These are phyloP conservation scores for Chaenocephalus aceratus DNA, from an alignment of 2,113 vertebrate species.

Conservation along the genomic window DNA sequence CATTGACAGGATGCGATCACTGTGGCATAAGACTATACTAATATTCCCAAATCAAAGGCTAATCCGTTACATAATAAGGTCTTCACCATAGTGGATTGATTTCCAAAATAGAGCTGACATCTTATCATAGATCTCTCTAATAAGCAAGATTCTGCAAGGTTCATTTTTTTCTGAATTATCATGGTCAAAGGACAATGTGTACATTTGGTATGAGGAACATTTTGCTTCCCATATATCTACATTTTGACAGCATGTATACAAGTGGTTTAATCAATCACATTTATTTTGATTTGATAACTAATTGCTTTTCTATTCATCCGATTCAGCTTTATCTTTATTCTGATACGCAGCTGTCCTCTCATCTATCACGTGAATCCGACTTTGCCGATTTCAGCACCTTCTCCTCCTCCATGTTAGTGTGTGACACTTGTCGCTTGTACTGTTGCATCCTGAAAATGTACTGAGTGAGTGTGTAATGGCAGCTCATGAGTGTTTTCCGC, in stretches of 20 bases:
- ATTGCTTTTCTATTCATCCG: not conserved
- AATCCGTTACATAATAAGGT: constrained; percentile 46
- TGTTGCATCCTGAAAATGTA: constrained; percentile 43
- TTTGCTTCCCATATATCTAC: not conserved
- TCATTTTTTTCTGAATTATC: not conserved
- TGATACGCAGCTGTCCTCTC: constrained; percentile 1
- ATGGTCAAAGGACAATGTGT: not conserved
- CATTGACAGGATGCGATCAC: constrained; percentile 17
- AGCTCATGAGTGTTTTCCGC: constrained; percentile 44
- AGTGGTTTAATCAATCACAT: constrained; percentile 1
- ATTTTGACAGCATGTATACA: not conserved
- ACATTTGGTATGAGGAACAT: not conserved
- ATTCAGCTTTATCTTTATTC: not conserved
- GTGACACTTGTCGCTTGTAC: constrained; percentile 45
- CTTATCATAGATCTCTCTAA: constrained; percentile 15
- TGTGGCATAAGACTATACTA: constrained; percentile 23
- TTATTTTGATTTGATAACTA: not conserved
- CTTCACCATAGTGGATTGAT: constrained; percentile 15
- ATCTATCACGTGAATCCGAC: constrained; percentile 7
- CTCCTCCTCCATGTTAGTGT: constrained; percentile 59
- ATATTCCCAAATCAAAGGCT: constrained; percentile 21
- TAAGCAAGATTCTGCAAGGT: constrained; percentile 4
- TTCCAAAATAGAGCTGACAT: constrained; percentile 31
- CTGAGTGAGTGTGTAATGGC: constrained; percentile 41
- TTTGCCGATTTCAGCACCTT: constrained; percentile 23